Evolutionary conservation across 2,888 invertebrate species (phyloP).

Genomic region (Criorhina ranunculi): DNA sequence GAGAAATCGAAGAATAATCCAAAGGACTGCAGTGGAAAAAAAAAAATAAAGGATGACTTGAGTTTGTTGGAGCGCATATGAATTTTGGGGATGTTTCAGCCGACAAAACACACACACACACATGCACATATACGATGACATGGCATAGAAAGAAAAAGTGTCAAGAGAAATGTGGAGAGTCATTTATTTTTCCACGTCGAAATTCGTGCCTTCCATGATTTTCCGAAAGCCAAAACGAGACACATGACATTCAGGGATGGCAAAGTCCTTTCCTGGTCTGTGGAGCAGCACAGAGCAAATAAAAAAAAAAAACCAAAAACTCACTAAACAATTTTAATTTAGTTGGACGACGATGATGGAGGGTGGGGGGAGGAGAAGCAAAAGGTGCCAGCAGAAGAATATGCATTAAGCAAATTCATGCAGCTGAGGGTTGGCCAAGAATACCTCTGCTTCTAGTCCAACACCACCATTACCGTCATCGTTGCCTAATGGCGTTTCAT

Average conservation of each 20-base stretch:
- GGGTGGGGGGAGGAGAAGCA: neutral
- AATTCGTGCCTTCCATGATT: constrained; percentile 37
- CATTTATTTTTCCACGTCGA: constrained; percentile 66
- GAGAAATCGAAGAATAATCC: constrained; percentile 72
- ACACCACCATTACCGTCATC: constrained; percentile 49
- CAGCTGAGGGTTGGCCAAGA: constrained; percentile 34
- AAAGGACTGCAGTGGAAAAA: constrained; percentile 42
- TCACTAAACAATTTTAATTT: constrained; percentile 76
- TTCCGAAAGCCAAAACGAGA: constrained; percentile 45
- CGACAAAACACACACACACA: constrained; percentile 8
- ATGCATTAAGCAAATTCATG: constrained; percentile 69
- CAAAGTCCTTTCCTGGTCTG: constrained; percentile 57
- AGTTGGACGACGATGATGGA: constrained; percentile 40
- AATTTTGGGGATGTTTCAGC: neutral
- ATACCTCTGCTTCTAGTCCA: constrained; percentile 53
- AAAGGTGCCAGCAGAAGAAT: constrained; percentile 55
- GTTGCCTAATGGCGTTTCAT: constrained; percentile 72
- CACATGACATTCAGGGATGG: constrained; percentile 58
- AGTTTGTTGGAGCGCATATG: neutral
- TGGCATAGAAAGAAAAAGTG: constrained; percentile 43
- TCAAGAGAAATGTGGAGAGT: constrained; percentile 55
- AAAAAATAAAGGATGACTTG: constrained; percentile 42
- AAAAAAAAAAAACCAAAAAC: constrained; percentile 34
- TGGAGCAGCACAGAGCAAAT: constrained; percentile 3
- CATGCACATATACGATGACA: constrained; percentile 44